Percentiles rank a stretch among this genome's conserved stretches.
These are phyloP conservation scores for Crypturellus tataupa DNA, from an alignment of 2,797 vertebrate species.

Conservation along the genomic window DNA sequence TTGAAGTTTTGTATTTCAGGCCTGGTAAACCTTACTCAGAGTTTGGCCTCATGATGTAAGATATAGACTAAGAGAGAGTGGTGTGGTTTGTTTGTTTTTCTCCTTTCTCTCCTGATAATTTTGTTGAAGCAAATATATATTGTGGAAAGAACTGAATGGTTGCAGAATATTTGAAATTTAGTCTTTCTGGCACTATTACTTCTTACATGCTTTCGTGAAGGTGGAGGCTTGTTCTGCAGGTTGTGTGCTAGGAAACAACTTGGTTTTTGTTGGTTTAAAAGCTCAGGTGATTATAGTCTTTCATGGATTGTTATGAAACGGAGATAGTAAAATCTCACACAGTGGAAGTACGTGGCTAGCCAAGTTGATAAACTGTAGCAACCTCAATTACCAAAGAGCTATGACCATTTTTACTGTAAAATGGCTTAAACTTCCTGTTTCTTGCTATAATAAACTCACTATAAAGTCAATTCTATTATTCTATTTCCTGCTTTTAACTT, in stretches of 20 bases:
- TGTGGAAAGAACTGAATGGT: neutral
- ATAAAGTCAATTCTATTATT: neutral
- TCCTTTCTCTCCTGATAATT: neutral
- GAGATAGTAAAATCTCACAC: neutral
- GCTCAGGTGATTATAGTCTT: neutral
- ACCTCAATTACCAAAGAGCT: neutral
- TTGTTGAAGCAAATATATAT: neutral
- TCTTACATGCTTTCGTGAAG: neutral
- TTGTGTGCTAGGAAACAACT: neutral
- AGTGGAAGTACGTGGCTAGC: neutral
- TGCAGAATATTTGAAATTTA: neutral
- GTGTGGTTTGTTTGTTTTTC: no score
- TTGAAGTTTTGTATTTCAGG: neutral
- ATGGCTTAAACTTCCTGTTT: neutral
- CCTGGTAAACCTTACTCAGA: neutral
- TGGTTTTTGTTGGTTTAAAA: constrained; percentile 17
- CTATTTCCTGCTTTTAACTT: neutral
- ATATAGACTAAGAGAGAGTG: neutral
- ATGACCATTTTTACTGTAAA: neutral
- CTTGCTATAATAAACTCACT: neutral
- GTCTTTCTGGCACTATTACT: neutral
- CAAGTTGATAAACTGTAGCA: neutral
- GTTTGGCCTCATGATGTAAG: neutral
- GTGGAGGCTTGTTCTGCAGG: neutral
- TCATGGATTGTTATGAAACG: neutral